Percentiles rank a stretch among this genome's conserved stretches.
Evolutionary conservation across 2,888 invertebrate genomes (phyloP).

Genomic region (Amaurobius ferox): DNA sequence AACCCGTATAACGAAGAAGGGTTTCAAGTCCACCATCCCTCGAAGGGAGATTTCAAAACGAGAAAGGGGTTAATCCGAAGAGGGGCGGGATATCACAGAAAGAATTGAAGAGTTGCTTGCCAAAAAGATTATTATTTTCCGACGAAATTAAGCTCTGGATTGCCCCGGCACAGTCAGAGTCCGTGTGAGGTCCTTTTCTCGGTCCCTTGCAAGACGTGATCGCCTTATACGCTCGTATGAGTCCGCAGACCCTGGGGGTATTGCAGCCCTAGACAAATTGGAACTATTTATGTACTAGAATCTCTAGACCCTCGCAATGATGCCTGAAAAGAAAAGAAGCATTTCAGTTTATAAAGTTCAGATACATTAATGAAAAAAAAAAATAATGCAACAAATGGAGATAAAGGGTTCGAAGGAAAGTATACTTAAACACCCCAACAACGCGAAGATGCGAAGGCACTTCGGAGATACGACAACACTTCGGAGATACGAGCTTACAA

Average conservation of each 20-base stretch:
- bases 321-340: slow-evolving; percentile 24
- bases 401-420: too few species aligned
- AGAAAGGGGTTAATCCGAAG: background rate
- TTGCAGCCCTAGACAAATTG: background rate
- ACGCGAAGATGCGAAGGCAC: too few species aligned
- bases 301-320: slow-evolving; percentile 23
- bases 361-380: too few species aligned
- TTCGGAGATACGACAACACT: too few species aligned
- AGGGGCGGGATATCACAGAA: slow-evolving; percentile 68
- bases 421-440: too few species aligned
- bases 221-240: background rate
- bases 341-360: too few species aligned
- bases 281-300: slow-evolving; percentile 31
- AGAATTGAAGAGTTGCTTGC: slow-evolving; percentile 65
- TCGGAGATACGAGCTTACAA: too few species aligned
- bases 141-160: slow-evolving; percentile 70
- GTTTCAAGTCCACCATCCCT: background rate
- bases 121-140: slow-evolving; percentile 32
- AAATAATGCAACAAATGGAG: too few species aligned
- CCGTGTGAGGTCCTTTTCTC: background rate
- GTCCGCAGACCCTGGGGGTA: background rate
- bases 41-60: background rate
- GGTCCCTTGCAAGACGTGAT: slow-evolving; percentile 6
- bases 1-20: slow-evolving; percentile 40
- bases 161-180: slow-evolving; percentile 40